Evolutionary conservation across 2,797 vertebrate genomes (phyloP).

Genomic region (Crenuchus spilurus): DNA sequence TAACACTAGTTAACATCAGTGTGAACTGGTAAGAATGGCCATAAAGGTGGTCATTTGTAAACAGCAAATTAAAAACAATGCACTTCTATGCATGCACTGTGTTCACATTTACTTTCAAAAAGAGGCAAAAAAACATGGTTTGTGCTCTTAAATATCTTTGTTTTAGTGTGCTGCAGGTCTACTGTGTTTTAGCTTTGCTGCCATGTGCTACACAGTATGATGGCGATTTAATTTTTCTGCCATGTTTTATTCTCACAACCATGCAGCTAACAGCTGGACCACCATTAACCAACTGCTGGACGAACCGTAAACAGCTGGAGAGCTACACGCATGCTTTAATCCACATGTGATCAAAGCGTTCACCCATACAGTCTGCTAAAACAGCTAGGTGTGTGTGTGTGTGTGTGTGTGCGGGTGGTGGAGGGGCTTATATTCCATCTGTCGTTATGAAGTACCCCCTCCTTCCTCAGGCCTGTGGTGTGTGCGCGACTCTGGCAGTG

Average conservation of each 20-base stretch:
- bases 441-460: slow-evolving; percentile 11
- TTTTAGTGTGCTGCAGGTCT: too few relatives aligned
- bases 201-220: too few relatives aligned
- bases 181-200: too few relatives aligned
- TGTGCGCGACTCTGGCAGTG: neutral
- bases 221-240: neutral
- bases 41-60: too few relatives aligned
- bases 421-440: slow-evolving; percentile 41
- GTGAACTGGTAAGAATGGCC: too few relatives aligned
- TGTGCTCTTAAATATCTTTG: too few relatives aligned
- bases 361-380: neutral
- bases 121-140: too few relatives aligned
- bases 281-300: neutral
- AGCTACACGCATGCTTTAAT: neutral
- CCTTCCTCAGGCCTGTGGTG: neutral
- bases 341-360: neutral
- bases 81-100: too few relatives aligned
- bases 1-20: too few relatives aligned
- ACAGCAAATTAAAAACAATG: too few relatives aligned
- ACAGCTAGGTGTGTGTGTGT: slow-evolving; percentile 6
- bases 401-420: slow-evolving; percentile 6
- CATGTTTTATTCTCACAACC: neutral
- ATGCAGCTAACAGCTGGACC: neutral
- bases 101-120: too few relatives aligned
- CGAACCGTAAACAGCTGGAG: neutral